Conservation (phyloP, 2,888 invertebrate genomes). For the Coenonympha arcania region DNA sequence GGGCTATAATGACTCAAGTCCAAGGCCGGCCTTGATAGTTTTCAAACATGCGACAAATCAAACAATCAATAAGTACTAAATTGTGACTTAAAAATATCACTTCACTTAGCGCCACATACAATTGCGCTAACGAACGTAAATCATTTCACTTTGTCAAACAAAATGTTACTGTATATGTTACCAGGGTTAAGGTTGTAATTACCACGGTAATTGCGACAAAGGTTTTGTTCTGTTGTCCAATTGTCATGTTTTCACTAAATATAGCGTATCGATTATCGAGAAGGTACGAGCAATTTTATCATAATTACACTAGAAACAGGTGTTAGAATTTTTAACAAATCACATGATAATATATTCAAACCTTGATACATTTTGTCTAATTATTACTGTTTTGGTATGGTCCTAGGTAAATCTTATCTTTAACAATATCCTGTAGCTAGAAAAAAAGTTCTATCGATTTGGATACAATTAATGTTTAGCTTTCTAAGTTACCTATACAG, state of each 20-base stretch:
- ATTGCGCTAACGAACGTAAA: background rate
- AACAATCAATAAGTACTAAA: conserved; percentile 1
- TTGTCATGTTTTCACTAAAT: conserved; percentile 4
- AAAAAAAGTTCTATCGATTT: too few species aligned
- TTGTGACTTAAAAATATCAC: background rate
- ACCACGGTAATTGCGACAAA: background rate
- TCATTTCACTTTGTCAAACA: background rate
- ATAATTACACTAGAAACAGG: too few species aligned
- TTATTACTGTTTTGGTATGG: too few species aligned
- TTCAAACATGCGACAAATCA: background rate
- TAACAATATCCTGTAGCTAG: too few species aligned
- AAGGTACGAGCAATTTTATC: background rate
- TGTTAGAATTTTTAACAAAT: too few species aligned
- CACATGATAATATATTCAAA: too few species aligned
- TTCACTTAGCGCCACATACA: conserved; percentile 1
- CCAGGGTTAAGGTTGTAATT: background rate
- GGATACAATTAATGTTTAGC: too few species aligned
- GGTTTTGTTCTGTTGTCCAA: conserved; percentile 4
- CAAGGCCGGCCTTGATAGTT: background rate
- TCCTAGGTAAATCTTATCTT: too few species aligned
- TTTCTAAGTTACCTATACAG: too few species aligned
- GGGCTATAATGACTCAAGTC: too few species aligned
- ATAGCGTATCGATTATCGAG: conserved; percentile 7
- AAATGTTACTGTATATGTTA: background rate
- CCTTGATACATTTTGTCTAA: too few species aligned